Base-by-base conservation (phyloP, 2,888 invertebrate genomes). In the Deladenus siricidicola region DNA sequence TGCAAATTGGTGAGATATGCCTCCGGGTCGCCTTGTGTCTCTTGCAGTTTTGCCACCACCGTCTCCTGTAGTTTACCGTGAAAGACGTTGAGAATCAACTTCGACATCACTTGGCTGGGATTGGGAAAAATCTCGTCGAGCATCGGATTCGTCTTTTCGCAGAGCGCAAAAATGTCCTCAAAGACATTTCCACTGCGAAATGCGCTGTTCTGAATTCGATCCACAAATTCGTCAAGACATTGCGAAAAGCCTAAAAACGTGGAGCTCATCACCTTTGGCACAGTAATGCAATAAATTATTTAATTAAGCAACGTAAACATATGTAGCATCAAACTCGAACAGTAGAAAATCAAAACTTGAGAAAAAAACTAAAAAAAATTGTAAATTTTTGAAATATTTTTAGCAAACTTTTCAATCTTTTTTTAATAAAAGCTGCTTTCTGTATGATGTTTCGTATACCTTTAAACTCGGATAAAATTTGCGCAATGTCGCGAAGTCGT, bases 41-140 rank as follows among this genome's bases (percentile, higher is more conserved):
- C 88, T 1, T 86, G 85, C 54, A 96, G 82, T 76, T 87, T 88
- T 0, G 87, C 87, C 64, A 87, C 86, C 29, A 92, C 87, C 77
- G 89, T 88, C 78, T 89, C 89, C 78, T 82, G 80, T 56, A 84
- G 83, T 80, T 90, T 89, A 6, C 90, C 83, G 72, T 90, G 89
- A 81, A 91, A 98, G 64, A 98, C 88, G 80, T 93, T 93, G 21
- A 94, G 84, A 49, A 98, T 89, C 81, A 94, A 91, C 83, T 96
- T 96, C 61, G 90, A 89, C 90, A 96, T 92, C 8, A 98, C 93
- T 83, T 90, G 89, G 70, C 93, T 90, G 0, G 93, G 91, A 80
- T 90, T 91, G 4, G 87, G 87, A 80, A 98, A 98, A 1, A 98
- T 93, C 77, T 88, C 87, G 56, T 80, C 76, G 47, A 84, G 80